Base-by-base conservation (phyloP, 2,113 vertebrate genomes). In the Podarcis raffonei region DNA sequence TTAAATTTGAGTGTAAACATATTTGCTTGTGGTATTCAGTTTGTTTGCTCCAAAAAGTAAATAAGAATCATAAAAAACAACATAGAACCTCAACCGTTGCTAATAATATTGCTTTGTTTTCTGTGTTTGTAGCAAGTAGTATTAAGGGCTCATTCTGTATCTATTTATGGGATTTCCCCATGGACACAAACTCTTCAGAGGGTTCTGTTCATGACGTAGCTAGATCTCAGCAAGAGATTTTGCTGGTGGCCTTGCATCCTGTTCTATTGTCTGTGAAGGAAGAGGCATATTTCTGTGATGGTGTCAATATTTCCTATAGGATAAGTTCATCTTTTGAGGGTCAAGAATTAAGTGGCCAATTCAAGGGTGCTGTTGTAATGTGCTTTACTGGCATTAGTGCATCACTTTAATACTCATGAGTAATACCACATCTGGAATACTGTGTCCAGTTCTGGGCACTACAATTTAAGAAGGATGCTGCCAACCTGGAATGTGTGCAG, bases 201-300 rank as follows among this genome's bases (percentile, higher is more conserved):
- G 11, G 30, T 80, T 37, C 48, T 0, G 0, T 39, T 72, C 86
- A 90, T 77, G 87, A 83, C 65, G 42, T 77, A 59, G 32, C 39
- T 85, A 68, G 20, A 74, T 84, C 74, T 77, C 0, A 2, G 65
- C 37, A 39, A 88, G 85, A 35, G 37, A 1, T 57, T 90, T 87
- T 76, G 87, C 53, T 86, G 0, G 25, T 81, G 35, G 15, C 53
- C 74, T 84, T 87, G 75, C 62, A 85, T 84, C 76, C 79, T 0
- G 0, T 53, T 78, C 3, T 0, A 2, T 11, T 62, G 88, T 86
- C 66, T 2, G 1, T 48, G 84, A 81, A 22, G 42, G 23, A 30
- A 30, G 71, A 87, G 25, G 23, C 0, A 0, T 15, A 4, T 0
- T 72, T 75, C 57, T 69, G 27, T n/a, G 0, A 25, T 53, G 89